Percentiles rank a stretch among this genome's conserved stretches.
Evolutionary conservation across 1,140 invertebrate species (phyloP).

Genomic region (Trichonephila inaurata): DNA sequence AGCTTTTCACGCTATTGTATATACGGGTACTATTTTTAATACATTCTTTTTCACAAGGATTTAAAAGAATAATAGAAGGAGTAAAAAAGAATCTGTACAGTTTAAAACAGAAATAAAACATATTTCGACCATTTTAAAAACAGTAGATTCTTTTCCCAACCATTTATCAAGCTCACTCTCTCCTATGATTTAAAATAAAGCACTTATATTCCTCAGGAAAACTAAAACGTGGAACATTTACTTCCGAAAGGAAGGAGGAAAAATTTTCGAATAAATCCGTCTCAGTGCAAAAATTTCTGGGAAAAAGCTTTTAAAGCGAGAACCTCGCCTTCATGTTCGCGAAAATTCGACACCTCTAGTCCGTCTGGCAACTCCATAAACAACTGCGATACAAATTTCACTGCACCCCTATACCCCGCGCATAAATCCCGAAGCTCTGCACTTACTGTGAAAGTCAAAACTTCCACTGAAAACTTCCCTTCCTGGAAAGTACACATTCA

Average conservation of each 20-base stretch:
- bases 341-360: neutral
- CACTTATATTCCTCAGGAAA: neutral
- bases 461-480: neutral
- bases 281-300: neutral
- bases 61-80: too few species aligned
- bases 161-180: neutral
- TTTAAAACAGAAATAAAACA: too few species aligned
- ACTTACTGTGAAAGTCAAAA: neutral
- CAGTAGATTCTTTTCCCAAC: neutral
- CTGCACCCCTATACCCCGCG: neutral
- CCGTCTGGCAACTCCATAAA: neutral
- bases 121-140: too few species aligned
- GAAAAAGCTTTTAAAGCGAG: constrained; percentile 10
- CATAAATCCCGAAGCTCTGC: neutral
- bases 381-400: constrained; percentile 22
- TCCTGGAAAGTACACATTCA: neutral
- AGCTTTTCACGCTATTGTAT: too few species aligned
- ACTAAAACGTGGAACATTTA: neutral
- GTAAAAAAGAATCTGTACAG: too few species aligned
- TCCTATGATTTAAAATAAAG: neutral
- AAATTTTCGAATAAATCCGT: constrained; percentile 28
- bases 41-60: too few species aligned
- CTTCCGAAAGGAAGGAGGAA: neutral
- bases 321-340: neutral
- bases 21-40: too few species aligned